Percentiles rank a stretch among this genome's conserved stretches.
Evolutionary conservation across 2,888 invertebrate species (phyloP).

Genomic region (Apodemia duryi): DNA sequence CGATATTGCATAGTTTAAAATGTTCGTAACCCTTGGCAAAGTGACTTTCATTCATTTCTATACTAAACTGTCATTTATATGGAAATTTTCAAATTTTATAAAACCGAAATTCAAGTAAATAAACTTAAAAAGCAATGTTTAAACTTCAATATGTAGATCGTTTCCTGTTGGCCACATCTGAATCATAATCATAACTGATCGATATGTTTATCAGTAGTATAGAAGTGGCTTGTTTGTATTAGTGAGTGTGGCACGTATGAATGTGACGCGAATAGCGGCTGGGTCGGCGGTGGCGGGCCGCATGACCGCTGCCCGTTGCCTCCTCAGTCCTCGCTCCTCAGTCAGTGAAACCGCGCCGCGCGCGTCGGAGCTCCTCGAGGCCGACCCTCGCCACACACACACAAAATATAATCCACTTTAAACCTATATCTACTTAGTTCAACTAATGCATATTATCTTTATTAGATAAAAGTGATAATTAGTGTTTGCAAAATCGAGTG

Average conservation of each 20-base stretch:
- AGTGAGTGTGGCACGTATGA: constrained; percentile 67
- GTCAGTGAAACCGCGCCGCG: constrained; percentile 57
- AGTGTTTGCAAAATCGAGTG: constrained; percentile 47
- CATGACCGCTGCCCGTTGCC: constrained; percentile 32
- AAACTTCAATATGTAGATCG: neutral
- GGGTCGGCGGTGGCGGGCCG: constrained; percentile 46
- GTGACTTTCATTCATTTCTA: too few relatives aligned
- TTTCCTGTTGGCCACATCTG: constrained; percentile 21
- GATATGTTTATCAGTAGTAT: constrained; percentile 38
- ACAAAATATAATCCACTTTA: constrained; percentile 39
- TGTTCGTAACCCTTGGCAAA: too few relatives aligned
- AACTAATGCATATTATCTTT: constrained; percentile 62
- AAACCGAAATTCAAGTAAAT: neutral
- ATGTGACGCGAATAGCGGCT: constrained; percentile 73
- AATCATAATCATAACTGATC: constrained; percentile 20
- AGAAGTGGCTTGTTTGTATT: constrained; percentile 62
- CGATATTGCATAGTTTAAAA: too few relatives aligned
- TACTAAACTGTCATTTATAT: neutral
- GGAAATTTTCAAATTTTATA: neutral
- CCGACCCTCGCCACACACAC: constrained; percentile 43
- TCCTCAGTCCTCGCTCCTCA: constrained; percentile 38
- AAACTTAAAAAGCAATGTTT: neutral
- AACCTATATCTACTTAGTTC: constrained; percentile 40
- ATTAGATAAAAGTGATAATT: constrained; percentile 64
- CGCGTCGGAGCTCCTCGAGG: constrained; percentile 66